Base-by-base conservation (phyloP, 2,888 invertebrate genomes). In the Bombyx huttoni region DNA sequence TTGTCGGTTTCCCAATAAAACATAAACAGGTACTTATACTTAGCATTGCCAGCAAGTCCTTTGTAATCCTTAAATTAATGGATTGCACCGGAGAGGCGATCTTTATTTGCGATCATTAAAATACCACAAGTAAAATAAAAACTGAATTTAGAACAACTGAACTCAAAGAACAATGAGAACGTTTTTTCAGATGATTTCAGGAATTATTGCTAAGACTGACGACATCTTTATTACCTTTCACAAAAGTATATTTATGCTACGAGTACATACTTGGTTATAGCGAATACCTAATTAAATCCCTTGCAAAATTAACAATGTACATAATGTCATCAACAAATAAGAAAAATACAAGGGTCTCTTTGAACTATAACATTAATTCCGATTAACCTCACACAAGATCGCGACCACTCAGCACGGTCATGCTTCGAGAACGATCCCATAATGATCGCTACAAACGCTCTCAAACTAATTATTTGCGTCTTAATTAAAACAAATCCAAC, bases 1-100 rank as follows among this genome's bases (percentile, higher is more conserved):
- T 70, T 79, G 81, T 79, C 73, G 77, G 79, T 76, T 80, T 81
- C 69, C 76, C 78, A 84, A 83, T 80, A 79, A 82, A 81, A 81
- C 75, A 79, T 82, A 79, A 85, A 76, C 72, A 73, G 62, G 81
- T 73, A 78, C 80, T 73, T 83, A 78, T 85, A 75, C 70, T 73
- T 24, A 24, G 24, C 24, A 24, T 24, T 24, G 24, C 24, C 24
- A 24, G 24, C 24, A 24, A 40, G 12, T 10, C 40, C 74, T 76
- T 81, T 73, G 70, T 78, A 65, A 77, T 79, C 75, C 75, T 76
- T 73, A 71, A 78, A 81, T 81, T 72, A 79, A 84, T 81, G 75
- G 73, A 69, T 70, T 72, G 71, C 8, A 71, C 67, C 70, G 65
- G 66, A 66, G 65, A 12, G 65, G 60, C 68, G 68, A 67, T 71